Base-by-base conservation (phyloP, 2,113 vertebrate species). In the Tapirus terrestris region DNA sequence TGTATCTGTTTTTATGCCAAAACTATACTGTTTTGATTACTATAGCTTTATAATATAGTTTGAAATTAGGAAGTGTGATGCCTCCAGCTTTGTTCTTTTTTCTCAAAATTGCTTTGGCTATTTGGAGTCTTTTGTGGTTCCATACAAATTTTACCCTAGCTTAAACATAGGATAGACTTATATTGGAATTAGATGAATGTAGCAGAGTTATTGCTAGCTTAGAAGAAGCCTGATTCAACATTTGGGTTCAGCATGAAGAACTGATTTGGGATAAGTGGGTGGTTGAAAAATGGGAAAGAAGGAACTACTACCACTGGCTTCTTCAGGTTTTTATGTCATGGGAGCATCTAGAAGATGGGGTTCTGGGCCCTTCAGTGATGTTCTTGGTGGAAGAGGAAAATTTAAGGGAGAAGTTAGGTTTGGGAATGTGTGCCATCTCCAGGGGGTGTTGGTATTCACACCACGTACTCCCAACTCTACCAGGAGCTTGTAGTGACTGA, bases 131-230 rank as follows among this genome's bases (percentile, higher is more conserved):
- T 68, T 68, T 87, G 36, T 58, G 51, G 27, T 31, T 72, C 27
- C 53, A 39, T 43, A 39, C 16, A 67, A 70, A 70, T 89, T 92
- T 84, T 48, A 88, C 27, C 31, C 27, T 84, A 21, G 5, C 45
- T 97, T 93, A 53, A 58, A 84, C 92, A 77, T 56, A 92, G 36
- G 29, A 89, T 48, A 33, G n/a, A 3, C 29, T 91, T 95, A 67
- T 80, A 45, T 11, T 80, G 72, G 33, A 77, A 77, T 83, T 92
- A n/a, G 48, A 81, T 73, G 48, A 27, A 90, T 36, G 2, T 20
- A 27, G 21, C 56, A 31, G 7, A 48, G 36, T 73, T 82, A n/a
- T 33, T 85, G 51, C 23, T 51, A 85, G 36, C 25, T 79, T 79
- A 29, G 56, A 39, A 56, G 45, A n/a, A 20, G 6, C 27, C 18